Base-by-base conservation (phyloP, 2,797 vertebrate genomes). In the Xiphophorus birchmanni region DNA sequence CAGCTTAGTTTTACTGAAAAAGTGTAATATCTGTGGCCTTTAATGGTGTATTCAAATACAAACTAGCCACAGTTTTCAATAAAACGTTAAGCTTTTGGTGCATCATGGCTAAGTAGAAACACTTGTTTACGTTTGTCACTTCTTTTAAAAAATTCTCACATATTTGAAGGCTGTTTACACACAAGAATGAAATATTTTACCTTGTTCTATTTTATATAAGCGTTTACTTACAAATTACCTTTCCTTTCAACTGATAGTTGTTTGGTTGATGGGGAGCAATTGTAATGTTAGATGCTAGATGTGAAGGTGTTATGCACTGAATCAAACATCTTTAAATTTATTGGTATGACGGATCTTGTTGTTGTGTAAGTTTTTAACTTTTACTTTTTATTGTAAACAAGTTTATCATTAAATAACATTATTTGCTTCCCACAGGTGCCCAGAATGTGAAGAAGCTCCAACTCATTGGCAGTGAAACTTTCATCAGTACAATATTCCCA, bases 401-500 rank as follows among this genome's bases (percentile, higher is more conserved):
- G 72, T 80, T 0, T 69, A 48, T 8, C 74, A 75, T 60, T 42
- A 87, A 12, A 73, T 45, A 3, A 48, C 47, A 15, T 26, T 76
- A 0, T 48, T 85, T 88, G 86, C 72, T 85, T 58, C 52, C 73
- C 88, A 13, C 90, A 96, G 95, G 86, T 92, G 35, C 80, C 80
- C 82, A 84, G 82, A 90, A 88, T 88, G 82, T 94, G 91, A 93
- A 92, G 37, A 84, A 60, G 18, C 73, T 58, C 82, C 87, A 78
- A 82, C 78, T 86, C 17, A 35, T 75, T 67, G 52, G 6, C 29
- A 75, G 37, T 78, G 86, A 89, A 84, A 80, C 73, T 12, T 56
- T 82, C 47, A 18, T 79, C 69, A 12, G 76, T 72, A 75, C 32
- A 54, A 42, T 21, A 32, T 76, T 76, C 69, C 50, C 69, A 74